Evolutionary conservation across 2,797 vertebrate species (phyloP).

Genomic region (Enteromius afrohamiltoni): DNA sequence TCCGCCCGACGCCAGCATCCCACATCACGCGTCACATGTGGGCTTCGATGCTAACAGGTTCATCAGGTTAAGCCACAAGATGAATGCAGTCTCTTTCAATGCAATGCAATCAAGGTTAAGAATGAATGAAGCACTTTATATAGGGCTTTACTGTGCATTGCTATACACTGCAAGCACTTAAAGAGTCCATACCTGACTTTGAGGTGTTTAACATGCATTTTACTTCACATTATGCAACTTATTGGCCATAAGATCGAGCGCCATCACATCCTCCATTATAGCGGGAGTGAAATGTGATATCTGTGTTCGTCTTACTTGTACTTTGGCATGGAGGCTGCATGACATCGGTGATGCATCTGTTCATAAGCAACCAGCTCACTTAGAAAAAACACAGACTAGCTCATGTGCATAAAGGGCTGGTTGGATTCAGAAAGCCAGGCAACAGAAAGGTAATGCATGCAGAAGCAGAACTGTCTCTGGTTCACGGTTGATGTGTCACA

Average conservation of each 20-base stretch:
- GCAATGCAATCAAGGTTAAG: not conserved
- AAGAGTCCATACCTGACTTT: not conserved
- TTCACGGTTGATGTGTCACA: not conserved
- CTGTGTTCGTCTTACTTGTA: not conserved
- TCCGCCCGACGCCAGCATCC: slow-evolving; percentile 4
- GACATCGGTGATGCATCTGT: not conserved
- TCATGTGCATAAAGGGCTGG: not conserved
- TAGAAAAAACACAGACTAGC: not conserved
- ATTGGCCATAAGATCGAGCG: not conserved
- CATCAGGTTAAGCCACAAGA: slow-evolving; percentile 22
- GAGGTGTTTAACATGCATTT: not conserved
- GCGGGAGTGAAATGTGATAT: not conserved
- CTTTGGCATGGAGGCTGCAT: not conserved
- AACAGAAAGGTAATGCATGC: not conserved
- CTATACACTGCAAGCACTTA: no score
- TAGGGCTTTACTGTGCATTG: no score
- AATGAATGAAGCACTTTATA: no score
- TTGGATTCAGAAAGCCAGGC: slow-evolving; percentile 3
- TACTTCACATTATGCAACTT: not conserved
- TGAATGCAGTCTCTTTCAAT: not conserved
- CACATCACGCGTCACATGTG: not conserved
- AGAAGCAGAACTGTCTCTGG: slow-evolving; percentile 21
- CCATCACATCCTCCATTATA: not conserved
- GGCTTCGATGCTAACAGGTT: slow-evolving; percentile 28
- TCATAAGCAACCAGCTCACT: not conserved